Evolutionary conservation across 2,113 vertebrate genomes (phyloP).

Genomic region (Corythoichthys intestinalis): DNA sequence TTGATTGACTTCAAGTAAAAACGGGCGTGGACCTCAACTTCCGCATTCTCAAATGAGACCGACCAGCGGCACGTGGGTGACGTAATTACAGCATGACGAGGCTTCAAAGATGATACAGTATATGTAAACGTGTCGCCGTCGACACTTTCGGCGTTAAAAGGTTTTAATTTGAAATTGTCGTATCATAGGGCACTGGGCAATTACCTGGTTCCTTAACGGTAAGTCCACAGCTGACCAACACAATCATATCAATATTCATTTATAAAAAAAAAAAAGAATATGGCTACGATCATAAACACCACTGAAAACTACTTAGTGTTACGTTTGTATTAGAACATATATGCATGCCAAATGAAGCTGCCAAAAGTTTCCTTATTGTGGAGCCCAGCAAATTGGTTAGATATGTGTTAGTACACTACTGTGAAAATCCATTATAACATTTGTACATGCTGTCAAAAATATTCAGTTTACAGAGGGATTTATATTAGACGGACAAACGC

Average conservation of each 20-base stretch:
- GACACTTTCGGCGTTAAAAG: no score
- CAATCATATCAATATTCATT: background rate
- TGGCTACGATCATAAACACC: background rate
- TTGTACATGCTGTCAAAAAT: background rate
- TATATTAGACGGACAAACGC: background rate
- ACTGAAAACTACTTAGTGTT: background rate
- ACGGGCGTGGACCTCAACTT: no score
- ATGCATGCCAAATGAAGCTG: background rate
- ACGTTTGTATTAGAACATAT: background rate
- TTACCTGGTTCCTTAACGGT: background rate
- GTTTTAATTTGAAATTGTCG: no score
- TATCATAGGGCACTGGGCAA: background rate
- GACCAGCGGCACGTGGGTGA: no score
- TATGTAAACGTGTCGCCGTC: no score
- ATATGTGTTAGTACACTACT: background rate
- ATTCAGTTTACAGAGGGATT: background rate
- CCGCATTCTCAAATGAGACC: no score
- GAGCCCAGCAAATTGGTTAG: background rate
- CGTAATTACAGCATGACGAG: no score
- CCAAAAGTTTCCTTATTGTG: background rate
- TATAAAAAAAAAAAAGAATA: background rate
- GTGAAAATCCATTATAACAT: background rate
- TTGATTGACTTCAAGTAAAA: no score
- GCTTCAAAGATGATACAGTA: no score
- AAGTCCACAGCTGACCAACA: background rate